Base-by-base conservation (phyloP, 2,888 invertebrate genomes). In the Leptopterna dolabrata region DNA sequence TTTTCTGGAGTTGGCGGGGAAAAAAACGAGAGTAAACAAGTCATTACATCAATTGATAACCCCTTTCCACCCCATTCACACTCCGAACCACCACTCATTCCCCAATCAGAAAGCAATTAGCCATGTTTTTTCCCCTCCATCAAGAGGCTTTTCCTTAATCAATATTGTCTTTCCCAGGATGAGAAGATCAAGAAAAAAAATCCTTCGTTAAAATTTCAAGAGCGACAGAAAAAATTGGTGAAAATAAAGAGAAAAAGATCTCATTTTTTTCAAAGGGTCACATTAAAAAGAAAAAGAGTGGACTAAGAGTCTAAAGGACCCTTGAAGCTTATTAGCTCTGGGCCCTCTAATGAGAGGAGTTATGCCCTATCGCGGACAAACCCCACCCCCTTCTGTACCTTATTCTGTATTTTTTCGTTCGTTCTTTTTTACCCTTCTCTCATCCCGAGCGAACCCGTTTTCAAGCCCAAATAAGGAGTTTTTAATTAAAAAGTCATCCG, bases 401-500 rank as follows among this genome's bases (percentile, higher is more conserved):
- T 83, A 41, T 36, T 70, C 83, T 29, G 43, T 70, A 16, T 63
- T 70, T 83, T 70, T 70, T 41, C 13, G 36, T 30, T 41, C 41
- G 27, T 81, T 55, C 55, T 29, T 47, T 55, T 71, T 83, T 14
- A 19, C 55, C 30, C 27, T 55, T 43, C 63, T 83, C 47, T 71
- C 83, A 83, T 41, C 36, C 55, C 63, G n/a, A 63, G 55, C 47
- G 41, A 19, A 81, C 83, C 55, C 19, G 78, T 29, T 87, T 76
- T 86, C 76, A 45, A 76, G 70, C 80, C 78, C 80, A 80, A 78
- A 80, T 87, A 80, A 87, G 86, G 86, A 80, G 82, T 76, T 87
- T 87, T 87, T 87, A 87, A 87, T 87, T 87, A 87, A 87, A 87
- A 87, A 87, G 87, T 83, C 83, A 87, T 87, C 87, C 82, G 87